Percentiles rank a stretch among this genome's conserved stretches.
Evolutionary conservation across 1,140 invertebrate species (phyloP).

Genomic region (Brevipalpus yothersi): DNA sequence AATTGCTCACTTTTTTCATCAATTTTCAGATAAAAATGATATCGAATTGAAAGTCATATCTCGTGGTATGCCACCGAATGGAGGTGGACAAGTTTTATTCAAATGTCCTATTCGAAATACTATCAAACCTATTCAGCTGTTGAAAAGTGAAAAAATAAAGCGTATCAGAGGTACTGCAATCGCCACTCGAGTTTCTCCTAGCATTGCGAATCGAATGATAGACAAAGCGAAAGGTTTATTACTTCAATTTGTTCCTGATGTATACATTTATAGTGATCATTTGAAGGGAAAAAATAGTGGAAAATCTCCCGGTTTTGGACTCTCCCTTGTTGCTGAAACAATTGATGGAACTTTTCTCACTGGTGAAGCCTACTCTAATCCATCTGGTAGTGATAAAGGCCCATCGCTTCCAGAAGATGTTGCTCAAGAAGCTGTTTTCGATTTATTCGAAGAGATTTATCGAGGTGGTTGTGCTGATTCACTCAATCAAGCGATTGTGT

Average conservation of each 20-base stretch:
- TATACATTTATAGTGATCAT: slow-evolving; percentile 84
- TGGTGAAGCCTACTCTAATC: slow-evolving; percentile 26
- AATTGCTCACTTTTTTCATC: background rate
- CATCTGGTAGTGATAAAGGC: slow-evolving; percentile 21
- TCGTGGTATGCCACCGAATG: slow-evolving; percentile 56
- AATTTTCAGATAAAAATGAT: slow-evolving; percentile 8
- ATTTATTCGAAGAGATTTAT: slow-evolving; percentile 69
- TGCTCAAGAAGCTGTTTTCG: slow-evolving; percentile 49
- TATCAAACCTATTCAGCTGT: slow-evolving; percentile 32
- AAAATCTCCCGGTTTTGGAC: slow-evolving; percentile 57
- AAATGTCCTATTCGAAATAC: slow-evolving; percentile 49
- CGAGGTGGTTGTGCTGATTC: slow-evolving; percentile 77
- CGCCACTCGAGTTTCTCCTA: slow-evolving; percentile 65
- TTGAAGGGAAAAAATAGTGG: slow-evolving; percentile 55
- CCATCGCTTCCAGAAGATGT: slow-evolving; percentile 59
- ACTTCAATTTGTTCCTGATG: slow-evolving; percentile 72
- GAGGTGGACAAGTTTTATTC: slow-evolving; percentile 72
- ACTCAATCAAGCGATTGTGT: slow-evolving; percentile 53
- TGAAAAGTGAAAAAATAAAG: slow-evolving; percentile 71
- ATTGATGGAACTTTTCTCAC: slow-evolving; percentile 49
- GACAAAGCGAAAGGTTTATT: slow-evolving; percentile 73
- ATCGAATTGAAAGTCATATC: slow-evolving; percentile 57
- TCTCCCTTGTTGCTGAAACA: slow-evolving; percentile 72
- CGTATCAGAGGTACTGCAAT: slow-evolving; percentile 68
- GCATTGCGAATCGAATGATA: slow-evolving; percentile 67